Evolutionary conservation across 2,888 invertebrate genomes (phyloP), one percentile per base, ranked within the genome.

Genomic region (Cataglyphis livida): DNA sequence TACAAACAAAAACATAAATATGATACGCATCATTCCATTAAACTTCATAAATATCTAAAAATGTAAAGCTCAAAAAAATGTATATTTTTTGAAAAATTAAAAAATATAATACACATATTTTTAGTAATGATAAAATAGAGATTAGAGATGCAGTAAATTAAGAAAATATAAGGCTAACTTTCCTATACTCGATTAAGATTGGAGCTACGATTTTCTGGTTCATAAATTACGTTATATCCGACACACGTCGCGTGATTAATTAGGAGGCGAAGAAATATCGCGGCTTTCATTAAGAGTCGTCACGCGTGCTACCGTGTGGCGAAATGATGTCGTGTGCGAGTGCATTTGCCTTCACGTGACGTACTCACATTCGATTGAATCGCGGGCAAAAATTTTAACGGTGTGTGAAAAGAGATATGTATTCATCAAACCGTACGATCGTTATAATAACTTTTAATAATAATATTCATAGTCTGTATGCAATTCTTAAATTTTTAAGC

Each of bases 291-390:
- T 76, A 78, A 54, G 35, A 12, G 12, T 44, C 25, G 38, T 65
- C 59, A 32, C 15, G 44, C 61, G n/a, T 44, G 25, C 38, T 38
- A 25, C n/a, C 74, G 86, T 81, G 85, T 78, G 83, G 44, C 51
- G 76, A 15, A 54, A n/a, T 35, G 66, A 57, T 76, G 73, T 75
- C 83, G 57, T n/a, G 65, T 57, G 71, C 65, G 65, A 76, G 76
- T 54, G 61, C 71, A 54, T 84, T 86, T 81, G 75, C 83, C 44
- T 73, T 83, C 70, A 32, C 59, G 74, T 65, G 62, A 81, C 35
- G 12, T 44, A 74, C 41, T 64, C 48, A 44, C 54, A 32, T 66
- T 28, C n/a, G 3, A 28, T 44, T n/a, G 10, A 62, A 64, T 51
- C 44, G 28, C 48, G 28, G 38, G 44, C n/a, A 75, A 62, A 59